phyloP scores from a whole-genome alignment of 2,797 vertebrate genomes.

The Danio jaintianensis region DNA sequence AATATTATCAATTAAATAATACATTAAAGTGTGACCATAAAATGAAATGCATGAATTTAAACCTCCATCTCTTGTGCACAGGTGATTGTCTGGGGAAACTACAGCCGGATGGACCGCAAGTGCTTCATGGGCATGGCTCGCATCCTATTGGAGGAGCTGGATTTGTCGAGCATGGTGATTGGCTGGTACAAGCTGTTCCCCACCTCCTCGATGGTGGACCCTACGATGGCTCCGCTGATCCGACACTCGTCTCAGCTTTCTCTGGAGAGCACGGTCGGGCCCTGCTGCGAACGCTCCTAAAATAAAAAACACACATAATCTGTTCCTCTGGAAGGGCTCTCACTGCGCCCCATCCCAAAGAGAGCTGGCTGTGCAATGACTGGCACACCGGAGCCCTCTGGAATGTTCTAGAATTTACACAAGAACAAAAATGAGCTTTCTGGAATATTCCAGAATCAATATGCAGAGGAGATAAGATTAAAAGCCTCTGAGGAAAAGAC shows the following conservation, averaged over 20 bases:
- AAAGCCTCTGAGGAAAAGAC: slow-evolving; percentile 17
- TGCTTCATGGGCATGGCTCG: slow-evolving; percentile 99
- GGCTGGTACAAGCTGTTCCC: slow-evolving; percentile 99
- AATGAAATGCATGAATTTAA: too few species aligned
- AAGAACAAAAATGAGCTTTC: slow-evolving; percentile 47
- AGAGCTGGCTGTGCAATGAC: slow-evolving; percentile 76
- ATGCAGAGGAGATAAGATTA: slow-evolving; percentile 3
- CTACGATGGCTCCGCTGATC: slow-evolving; percentile 91
- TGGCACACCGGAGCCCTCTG: slow-evolving; percentile 68
- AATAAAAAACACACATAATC: slow-evolving; percentile 61
- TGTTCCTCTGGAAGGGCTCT: slow-evolving; percentile 76
- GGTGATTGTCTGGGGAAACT: slow-evolving; percentile 99
- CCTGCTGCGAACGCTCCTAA: slow-evolving; percentile 95
- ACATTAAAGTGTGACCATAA: too few species aligned
- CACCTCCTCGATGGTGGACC: slow-evolving; percentile 98
- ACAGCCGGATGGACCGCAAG: slow-evolving; percentile 97
- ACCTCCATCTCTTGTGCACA: slow-evolving; percentile 59
- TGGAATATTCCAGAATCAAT: slow-evolving; percentile 44
- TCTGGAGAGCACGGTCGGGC: slow-evolving; percentile 96
- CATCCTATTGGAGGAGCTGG: slow-evolving; percentile 96
- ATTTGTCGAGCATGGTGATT: slow-evolving; percentile 93
- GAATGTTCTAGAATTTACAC: slow-evolving; percentile 52
- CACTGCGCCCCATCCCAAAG: slow-evolving; percentile 72
- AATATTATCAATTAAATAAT: too few species aligned
- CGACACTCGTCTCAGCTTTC: slow-evolving; percentile 98